Base-by-base conservation (phyloP, 2,797 vertebrate genomes). In the Lindbergichthys nudifrons region DNA sequence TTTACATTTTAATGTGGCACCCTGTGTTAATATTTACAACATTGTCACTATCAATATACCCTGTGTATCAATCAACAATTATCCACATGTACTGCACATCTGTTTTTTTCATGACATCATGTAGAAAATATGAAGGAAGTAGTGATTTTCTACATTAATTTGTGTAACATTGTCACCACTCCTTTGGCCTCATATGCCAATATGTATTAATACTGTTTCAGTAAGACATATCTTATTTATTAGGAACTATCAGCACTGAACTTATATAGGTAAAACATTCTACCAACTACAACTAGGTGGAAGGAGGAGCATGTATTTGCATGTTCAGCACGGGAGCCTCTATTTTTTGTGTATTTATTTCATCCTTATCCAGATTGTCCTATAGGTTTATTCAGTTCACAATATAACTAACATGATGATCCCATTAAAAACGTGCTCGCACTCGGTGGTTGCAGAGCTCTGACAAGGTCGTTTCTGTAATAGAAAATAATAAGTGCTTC, bases 11-110 rank as follows among this genome's bases (percentile, higher is more conserved):
- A 30, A 52, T 62, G 15, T 46, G 16, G 13, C 3, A 19, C 1
- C 10, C 45, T 48, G n/a, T 42, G 18, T 41, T 58, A 41, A 66
- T 32, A 82, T 70, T 68, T 67, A 36, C 21, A 26, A 53, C 51
- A 18, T 7, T 30, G 56, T 53, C 58, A 32, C 61, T 47, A 53
- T 68, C 39, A 51, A 18, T 60, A 42, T 18, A 32, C 43, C 1
- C 3, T 30, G 9, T 32, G 21, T 32, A 5, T 41, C 43, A 26
- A 26, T 26, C 26, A 26, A 65, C 19, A n/a, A 53, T 48, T 62
- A 53, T 48, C 12, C 60, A 5, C 15, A 15, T 12, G 12, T 12
- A 21, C 16, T 16, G 9, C 43, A n/a, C 23, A 23, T 70, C 2
- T 52, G 45, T 43, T 46, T 21, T 46, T 21, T 41, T 41, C 16